These are phyloP conservation scores for Hyposmocoma kahamanoa DNA, from an alignment of 1,140 invertebrate genomes.

Conservation along the genomic window DNA sequence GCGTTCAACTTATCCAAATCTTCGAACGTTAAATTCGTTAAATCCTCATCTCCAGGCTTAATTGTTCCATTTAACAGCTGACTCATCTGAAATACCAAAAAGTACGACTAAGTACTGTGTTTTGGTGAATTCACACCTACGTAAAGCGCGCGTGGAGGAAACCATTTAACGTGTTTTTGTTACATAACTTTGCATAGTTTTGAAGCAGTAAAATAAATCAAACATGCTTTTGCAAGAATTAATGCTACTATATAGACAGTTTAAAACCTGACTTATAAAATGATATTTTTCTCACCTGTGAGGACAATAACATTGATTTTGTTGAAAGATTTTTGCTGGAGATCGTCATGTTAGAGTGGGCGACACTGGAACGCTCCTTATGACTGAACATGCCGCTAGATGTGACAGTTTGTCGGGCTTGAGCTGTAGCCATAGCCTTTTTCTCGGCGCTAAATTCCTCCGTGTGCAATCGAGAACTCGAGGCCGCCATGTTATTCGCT, in stretches of 20 bases:
- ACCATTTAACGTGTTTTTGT: conserved; percentile 3
- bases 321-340: conserved; percentile 82
- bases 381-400: conserved; percentile 86
- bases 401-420: conserved; percentile 88
- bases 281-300: conserved; percentile 44
- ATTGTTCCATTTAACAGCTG: conserved; percentile 78
- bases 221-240: too few relatives aligned
- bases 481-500: conserved; percentile 84
- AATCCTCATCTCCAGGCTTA: conserved; percentile 76
- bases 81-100: conserved; percentile 73
- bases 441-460: conserved; percentile 90
- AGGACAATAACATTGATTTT: conserved; percentile 78
- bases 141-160: conserved; percentile 19
- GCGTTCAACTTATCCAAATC: conserved; percentile 85
- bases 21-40: conserved; percentile 81
- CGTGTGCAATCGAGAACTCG: conserved; percentile 87
- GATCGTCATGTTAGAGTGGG: conserved; percentile 86
- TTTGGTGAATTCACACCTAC: conserved; percentile 30
- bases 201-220: too few relatives aligned
- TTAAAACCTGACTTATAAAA: too few relatives aligned
- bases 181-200: background rate
- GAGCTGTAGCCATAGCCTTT: conserved; percentile 87
- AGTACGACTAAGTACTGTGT: conserved; percentile 5
- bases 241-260: too few relatives aligned
- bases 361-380: conserved; percentile 82